Conservation (phyloP, 2,797 vertebrate species). For the Smutsia gigantea region DNA sequence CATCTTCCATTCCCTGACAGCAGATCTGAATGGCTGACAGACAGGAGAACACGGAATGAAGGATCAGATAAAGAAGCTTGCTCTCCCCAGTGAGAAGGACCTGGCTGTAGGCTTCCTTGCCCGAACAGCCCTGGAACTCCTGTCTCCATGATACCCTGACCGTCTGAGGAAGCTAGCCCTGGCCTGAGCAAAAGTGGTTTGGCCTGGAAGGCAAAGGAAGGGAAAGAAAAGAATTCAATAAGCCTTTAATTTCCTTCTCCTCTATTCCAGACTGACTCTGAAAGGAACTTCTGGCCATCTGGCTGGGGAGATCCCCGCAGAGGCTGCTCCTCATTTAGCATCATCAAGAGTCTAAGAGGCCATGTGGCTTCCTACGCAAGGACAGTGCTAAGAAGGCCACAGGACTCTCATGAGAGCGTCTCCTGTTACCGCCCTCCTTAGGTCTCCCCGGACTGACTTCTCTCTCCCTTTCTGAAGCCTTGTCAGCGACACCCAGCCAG, state of each 20-base stretch:
- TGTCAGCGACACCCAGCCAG: not conserved
- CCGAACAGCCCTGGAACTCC: not conserved
- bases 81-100: not conserved
- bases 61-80: not conserved
- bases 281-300: not conserved
- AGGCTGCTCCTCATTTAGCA: not conserved
- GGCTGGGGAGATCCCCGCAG: not conserved
- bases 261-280: not conserved
- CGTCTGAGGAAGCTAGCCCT: not conserved
- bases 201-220: not conserved
- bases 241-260: not conserved
- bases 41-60: not conserved
- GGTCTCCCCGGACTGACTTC: not conserved
- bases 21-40: not conserved
- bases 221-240: not conserved
- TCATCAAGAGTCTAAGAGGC: not conserved
- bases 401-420: rapidly evolving
- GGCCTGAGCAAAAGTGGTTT: not conserved
- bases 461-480: not conserved
- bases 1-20: not conserved
- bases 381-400: not conserved
- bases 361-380: not conserved
- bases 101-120: not conserved
- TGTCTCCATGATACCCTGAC: not conserved
- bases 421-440: not conserved